These are phyloP conservation scores for Chaetodon trifasciatus DNA, from an alignment of 2,797 vertebrate genomes.

Conservation along the genomic window DNA sequence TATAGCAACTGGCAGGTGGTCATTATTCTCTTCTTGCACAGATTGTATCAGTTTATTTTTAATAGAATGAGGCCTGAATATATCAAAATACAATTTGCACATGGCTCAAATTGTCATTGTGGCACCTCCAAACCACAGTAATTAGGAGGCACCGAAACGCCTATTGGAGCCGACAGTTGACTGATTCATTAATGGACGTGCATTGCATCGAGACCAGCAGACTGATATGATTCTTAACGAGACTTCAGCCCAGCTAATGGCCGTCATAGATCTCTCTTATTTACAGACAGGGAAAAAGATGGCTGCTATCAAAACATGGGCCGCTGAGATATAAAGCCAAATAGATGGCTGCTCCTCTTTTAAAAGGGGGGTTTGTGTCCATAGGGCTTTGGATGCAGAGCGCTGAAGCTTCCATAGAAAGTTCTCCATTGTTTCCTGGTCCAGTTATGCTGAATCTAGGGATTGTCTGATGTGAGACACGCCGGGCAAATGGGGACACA, in stretches of 20 bases:
- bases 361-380: slow-evolving; percentile 58
- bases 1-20: slow-evolving; percentile 55
- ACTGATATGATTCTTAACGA: slow-evolving; percentile 72
- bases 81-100: slow-evolving; percentile 63
- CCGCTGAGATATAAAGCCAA: slow-evolving; percentile 60
- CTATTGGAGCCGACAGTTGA: slow-evolving; percentile 60
- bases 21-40: slow-evolving; percentile 61
- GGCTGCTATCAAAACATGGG: slow-evolving; percentile 57
- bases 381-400: slow-evolving; percentile 63
- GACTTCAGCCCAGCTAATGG: slow-evolving; percentile 72
- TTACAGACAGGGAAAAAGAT: slow-evolving; percentile 56
- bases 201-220: slow-evolving; percentile 53
- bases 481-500: slow-evolving; percentile 70
- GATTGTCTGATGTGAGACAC: slow-evolving; percentile 81
- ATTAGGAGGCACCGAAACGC: slow-evolving; percentile 71
- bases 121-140: slow-evolving; percentile 58
- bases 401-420: slow-evolving; percentile 79
- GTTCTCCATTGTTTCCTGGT: slow-evolving; percentile 84
- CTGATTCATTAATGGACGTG: slow-evolving; percentile 71
- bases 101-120: slow-evolving; percentile 46
- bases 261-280: slow-evolving; percentile 73
- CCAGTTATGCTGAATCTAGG: slow-evolving; percentile 83
- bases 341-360: slow-evolving; percentile 58
- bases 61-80: slow-evolving; percentile 56
- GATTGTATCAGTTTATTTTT: slow-evolving; percentile 59